Percentiles rank a stretch among this genome's conserved stretches.
phyloP scores from a whole-genome alignment of 1,140 invertebrate genomes.

The Agraylea sexmaculata region DNA sequence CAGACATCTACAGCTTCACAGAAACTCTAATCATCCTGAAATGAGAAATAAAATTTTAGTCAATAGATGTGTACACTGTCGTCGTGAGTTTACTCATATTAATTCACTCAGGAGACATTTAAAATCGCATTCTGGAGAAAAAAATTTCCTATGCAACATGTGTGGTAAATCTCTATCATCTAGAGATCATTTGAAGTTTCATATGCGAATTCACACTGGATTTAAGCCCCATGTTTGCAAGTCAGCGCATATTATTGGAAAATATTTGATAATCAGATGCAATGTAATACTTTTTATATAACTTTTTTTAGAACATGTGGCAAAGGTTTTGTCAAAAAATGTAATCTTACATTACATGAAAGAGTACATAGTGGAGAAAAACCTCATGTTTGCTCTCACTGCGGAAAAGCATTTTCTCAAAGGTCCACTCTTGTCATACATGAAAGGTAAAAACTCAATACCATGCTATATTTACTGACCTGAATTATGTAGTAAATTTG shows the following conservation, averaged over 20 bases:
- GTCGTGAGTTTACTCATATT: slow-evolving; percentile 36
- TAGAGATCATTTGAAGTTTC: slow-evolving; percentile 57
- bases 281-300: slow-evolving; percentile 10
- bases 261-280: neutral
- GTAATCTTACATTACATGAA: slow-evolving; percentile 48
- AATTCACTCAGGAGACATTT: slow-evolving; percentile 48
- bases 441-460: slow-evolving; percentile 35
- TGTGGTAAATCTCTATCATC: slow-evolving; percentile 68
- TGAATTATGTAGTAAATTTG: neutral
- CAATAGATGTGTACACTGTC: slow-evolving; percentile 37
- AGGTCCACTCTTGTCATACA: slow-evolving; percentile 62
- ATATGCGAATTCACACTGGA: slow-evolving; percentile 57
- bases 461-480: neutral
- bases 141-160: slow-evolving; percentile 52
- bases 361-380: slow-evolving; percentile 52
- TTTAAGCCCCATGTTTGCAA: slow-evolving; percentile 60
- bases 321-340: slow-evolving; percentile 50
- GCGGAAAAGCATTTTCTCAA: slow-evolving; percentile 68
- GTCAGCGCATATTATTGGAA: slow-evolving; percentile 21
- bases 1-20: slow-evolving; percentile 31
- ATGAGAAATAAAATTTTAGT: slow-evolving; percentile 25
- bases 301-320: slow-evolving; percentile 42
- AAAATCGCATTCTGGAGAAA: slow-evolving; percentile 47
- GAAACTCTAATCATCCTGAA: slow-evolving; percentile 30
- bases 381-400: slow-evolving; percentile 52